phyloP scores from a whole-genome alignment of 2,797 vertebrate genomes.

The Sciurus carolinensis region DNA sequence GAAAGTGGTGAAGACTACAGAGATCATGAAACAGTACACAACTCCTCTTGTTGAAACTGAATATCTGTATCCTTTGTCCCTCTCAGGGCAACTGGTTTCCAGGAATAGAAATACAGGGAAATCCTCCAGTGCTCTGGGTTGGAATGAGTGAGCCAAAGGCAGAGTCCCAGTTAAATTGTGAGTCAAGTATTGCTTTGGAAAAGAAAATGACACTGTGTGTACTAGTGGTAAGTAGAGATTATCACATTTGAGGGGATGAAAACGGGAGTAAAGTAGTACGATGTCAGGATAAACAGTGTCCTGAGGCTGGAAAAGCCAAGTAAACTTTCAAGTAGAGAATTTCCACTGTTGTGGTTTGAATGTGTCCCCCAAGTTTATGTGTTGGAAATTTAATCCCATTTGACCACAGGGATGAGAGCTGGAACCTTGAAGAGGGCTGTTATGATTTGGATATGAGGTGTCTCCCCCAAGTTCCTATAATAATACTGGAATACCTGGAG shows the following conservation, averaged over 20 bases:
- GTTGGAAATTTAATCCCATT: not conserved
- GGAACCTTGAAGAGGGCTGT: not conserved
- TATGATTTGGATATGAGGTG: too few species aligned
- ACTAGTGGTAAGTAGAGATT: conserved; percentile 43
- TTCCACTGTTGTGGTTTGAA: not conserved
- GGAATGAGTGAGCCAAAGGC: conserved; percentile 27
- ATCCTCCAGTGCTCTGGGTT: not conserved
- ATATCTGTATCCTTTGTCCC: not conserved
- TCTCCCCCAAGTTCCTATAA: too few species aligned
- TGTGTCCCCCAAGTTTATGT: not conserved
- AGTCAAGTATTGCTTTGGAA: conserved; percentile 36
- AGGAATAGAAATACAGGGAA: not conserved
- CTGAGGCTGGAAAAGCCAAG: conserved; percentile 57
- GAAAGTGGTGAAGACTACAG: not conserved
- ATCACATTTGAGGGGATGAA: not conserved
- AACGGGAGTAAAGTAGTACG: not conserved
- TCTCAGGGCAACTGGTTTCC: not conserved
- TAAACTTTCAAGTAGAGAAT: conserved; percentile 65
- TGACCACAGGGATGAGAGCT: not conserved
- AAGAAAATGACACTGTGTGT: not conserved
- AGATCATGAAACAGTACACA: not conserved
- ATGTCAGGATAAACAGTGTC: not conserved
- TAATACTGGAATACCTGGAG: too few species aligned
- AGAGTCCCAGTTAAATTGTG: not conserved
- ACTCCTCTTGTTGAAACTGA: not conserved